Conservation (phyloP, 2,888 invertebrate genomes). For the Venustoraphidia nigricollis region DNA sequence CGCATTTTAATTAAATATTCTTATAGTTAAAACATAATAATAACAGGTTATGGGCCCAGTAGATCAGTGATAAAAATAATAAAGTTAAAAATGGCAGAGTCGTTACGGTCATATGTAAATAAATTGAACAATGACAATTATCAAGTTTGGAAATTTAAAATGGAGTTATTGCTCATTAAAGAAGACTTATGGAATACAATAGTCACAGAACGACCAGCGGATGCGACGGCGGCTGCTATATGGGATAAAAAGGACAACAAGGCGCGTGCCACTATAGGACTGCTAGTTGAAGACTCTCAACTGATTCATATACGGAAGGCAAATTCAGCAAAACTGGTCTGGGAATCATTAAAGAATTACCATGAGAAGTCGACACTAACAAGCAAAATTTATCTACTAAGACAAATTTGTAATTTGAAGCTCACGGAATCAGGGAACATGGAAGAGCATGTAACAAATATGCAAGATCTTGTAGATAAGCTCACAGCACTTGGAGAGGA, state of each 20-base stretch:
- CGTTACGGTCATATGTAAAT: neutral
- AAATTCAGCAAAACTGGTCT: constrained; percentile 6
- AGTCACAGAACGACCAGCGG: constrained; percentile 3
- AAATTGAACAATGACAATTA: constrained; percentile 12
- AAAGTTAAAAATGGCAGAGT: constrained; percentile 5
- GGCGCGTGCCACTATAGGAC: constrained; percentile 6
- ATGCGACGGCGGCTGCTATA: neutral
- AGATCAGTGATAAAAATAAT: too few species aligned
- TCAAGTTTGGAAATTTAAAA: constrained; percentile 12
- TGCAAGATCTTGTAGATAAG: constrained; percentile 11
- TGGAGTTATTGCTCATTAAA: constrained; percentile 10
- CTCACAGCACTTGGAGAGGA: constrained; percentile 10
- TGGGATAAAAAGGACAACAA: constrained; percentile 11
- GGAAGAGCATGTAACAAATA: constrained; percentile 11
- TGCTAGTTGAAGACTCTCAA: constrained; percentile 8
- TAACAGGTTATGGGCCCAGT: too few species aligned
- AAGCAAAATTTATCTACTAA: constrained; percentile 7
- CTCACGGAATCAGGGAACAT: constrained; percentile 8
- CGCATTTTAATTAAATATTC: too few species aligned
- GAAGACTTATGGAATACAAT: constrained; percentile 12
- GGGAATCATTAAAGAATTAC: constrained; percentile 5
- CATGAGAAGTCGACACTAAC: constrained; percentile 9
- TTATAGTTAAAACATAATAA: too few species aligned
- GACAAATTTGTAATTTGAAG: constrained; percentile 8
- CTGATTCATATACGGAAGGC: constrained; percentile 4